Percentiles rank a stretch among this genome's conserved stretches.
phyloP scores from a whole-genome alignment of 2,797 vertebrate species.

The Petrocephalus schoutedeni region DNA sequence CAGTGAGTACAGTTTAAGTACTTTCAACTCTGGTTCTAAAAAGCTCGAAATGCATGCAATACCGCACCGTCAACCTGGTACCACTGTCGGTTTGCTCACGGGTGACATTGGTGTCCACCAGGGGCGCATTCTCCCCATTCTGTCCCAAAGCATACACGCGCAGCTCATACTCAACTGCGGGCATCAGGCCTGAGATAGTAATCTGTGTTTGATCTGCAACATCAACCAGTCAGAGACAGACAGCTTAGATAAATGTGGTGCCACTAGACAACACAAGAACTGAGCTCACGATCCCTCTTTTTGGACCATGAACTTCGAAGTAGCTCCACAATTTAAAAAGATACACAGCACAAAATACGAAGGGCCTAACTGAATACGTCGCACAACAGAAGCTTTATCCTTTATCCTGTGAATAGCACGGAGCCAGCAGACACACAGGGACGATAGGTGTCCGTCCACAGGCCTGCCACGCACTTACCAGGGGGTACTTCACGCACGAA shows the following conservation, averaged over 20 bases:
- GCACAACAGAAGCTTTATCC: not conserved
- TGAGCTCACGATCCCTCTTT: not conserved
- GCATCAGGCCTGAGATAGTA: slow-evolving; percentile 88
- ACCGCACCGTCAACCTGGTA: not conserved
- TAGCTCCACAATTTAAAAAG: not conserved
- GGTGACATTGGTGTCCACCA: slow-evolving; percentile 81
- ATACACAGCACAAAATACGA: not conserved
- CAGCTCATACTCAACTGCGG: slow-evolving; percentile 80
- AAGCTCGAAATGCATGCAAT: not conserved
- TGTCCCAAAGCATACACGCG: slow-evolving; percentile 80
- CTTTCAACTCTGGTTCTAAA: not conserved
- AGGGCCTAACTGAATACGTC: not conserved
- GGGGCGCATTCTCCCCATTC: slow-evolving; percentile 79
- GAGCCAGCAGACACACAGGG: not conserved
- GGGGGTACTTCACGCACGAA: slow-evolving; percentile 77
- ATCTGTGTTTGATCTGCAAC: slow-evolving; percentile 84
- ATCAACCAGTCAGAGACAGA: not conserved
- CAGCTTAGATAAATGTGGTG: not conserved
- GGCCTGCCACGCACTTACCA: slow-evolving; percentile 62
- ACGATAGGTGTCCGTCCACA: too few relatives aligned
- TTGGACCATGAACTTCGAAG: not conserved
- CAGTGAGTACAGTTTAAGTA: not conserved
- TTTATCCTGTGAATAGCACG: not conserved
- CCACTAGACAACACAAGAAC: not conserved
- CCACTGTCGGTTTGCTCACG: slow-evolving; percentile 58